phyloP scores from a whole-genome alignment of 2,113 vertebrate genomes.

The Lates calcarifer region DNA sequence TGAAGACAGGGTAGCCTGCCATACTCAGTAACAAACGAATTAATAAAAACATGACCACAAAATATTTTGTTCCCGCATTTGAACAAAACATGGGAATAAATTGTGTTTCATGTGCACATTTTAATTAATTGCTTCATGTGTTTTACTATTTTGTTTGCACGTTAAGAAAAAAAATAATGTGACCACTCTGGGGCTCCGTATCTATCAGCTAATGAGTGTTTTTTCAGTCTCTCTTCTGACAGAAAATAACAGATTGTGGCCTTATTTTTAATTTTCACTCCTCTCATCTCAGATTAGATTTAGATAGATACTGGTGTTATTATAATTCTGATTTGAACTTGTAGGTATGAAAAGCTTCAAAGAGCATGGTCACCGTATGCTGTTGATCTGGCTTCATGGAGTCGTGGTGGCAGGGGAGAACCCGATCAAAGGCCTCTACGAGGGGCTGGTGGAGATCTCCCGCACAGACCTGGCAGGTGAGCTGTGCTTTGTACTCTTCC shows the following conservation, averaged over 20 bases:
- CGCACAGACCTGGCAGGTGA: slow-evolving; percentile 91
- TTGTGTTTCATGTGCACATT: no score
- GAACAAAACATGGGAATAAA: no score
- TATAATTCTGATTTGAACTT: slow-evolving; percentile 11
- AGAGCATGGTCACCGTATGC: slow-evolving; percentile 92
- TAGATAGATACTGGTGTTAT: not conserved
- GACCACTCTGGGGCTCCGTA: no score
- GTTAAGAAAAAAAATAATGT: no score
- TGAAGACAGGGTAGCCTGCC: no score
- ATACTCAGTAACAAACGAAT: no score
- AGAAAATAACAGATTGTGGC: not conserved
- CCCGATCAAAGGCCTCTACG: slow-evolving; percentile 90
- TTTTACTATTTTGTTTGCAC: no score
- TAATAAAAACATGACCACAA: no score
- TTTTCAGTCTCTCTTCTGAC: not conserved
- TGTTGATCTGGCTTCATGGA: slow-evolving; percentile 93
- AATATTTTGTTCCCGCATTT: no score
- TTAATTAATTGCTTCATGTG: no score
- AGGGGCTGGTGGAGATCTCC: slow-evolving; percentile 89
- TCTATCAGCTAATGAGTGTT: no score
- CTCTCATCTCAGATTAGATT: not conserved
- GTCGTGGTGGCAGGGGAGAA: slow-evolving; percentile 85
- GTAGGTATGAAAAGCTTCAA: slow-evolving; percentile 90
- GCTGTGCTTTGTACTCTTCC: not conserved
- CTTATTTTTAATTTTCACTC: not conserved